A percentile compares a stretch with the other conserved stretches of the same genome.
Evolutionary conservation across 2,797 vertebrate species (phyloP).

Genomic region (Emydoidea blandingii): DNA sequence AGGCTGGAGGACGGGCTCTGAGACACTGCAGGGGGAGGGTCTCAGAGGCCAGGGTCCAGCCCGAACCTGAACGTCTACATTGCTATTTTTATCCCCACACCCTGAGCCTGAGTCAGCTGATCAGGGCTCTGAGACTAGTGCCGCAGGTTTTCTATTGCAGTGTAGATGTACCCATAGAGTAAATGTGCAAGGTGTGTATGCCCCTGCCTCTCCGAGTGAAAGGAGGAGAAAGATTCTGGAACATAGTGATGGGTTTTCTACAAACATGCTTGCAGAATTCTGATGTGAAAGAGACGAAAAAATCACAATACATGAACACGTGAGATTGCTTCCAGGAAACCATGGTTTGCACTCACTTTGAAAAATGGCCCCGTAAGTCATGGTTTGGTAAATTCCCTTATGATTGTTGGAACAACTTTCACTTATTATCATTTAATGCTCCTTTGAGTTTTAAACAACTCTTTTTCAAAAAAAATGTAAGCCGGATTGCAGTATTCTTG

Average conservation of each 20-base stretch:
- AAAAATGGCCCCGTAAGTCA: background rate
- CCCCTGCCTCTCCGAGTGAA: background rate
- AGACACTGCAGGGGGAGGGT: background rate
- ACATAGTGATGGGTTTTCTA: background rate
- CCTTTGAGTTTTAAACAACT: slow-evolving; percentile 25
- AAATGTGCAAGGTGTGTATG: background rate
- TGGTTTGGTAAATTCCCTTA: background rate
- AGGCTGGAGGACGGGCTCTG: too few species aligned
- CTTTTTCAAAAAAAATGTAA: background rate
- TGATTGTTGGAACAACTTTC: too few species aligned
- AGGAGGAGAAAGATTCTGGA: background rate
- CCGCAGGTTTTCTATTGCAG: background rate
- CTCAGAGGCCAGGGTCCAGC: background rate
- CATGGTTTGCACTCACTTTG: background rate
- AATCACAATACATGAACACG: background rate
- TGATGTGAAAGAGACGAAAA: background rate
- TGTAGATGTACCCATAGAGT: background rate
- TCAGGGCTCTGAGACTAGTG: background rate
- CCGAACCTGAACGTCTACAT: background rate
- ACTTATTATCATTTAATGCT: slow-evolving; percentile 1
- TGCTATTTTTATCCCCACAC: background rate
- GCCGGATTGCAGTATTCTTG: slow-evolving; percentile 3
- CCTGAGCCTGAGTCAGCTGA: background rate
- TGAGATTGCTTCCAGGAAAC: background rate
- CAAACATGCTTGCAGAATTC: background rate